A percentile compares a stretch with the other conserved stretches of the same genome.
phyloP scores from a whole-genome alignment of 2,797 vertebrate genomes.

The Pangasius mekongensis region DNA sequence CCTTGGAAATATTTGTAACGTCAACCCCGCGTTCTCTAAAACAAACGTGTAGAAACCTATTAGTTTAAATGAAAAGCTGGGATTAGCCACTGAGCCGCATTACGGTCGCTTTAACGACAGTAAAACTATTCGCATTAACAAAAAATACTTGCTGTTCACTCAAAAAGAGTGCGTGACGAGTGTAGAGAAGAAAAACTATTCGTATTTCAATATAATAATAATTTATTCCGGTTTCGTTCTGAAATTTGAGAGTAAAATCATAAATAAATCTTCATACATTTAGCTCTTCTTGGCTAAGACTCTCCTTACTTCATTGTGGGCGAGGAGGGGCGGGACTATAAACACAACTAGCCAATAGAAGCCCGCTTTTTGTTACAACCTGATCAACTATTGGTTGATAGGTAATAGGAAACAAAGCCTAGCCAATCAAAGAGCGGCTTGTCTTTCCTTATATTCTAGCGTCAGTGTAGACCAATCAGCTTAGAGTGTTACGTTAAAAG shows the following conservation, averaged over 20 bases:
- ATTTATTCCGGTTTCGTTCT: not conserved
- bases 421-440: conserved; percentile 59
- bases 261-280: conserved; percentile 39
- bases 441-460: not conserved
- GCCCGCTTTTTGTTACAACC: not conserved
- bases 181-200: not conserved
- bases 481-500: conserved; percentile 23
- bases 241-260: not conserved
- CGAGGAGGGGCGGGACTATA: conserved; percentile 60
- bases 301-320: conserved; percentile 70
- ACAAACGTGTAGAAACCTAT: conserved; percentile 18
- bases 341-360: conserved; percentile 59
- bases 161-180: not conserved
- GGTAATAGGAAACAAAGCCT: conserved; percentile 46
- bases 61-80: conserved; percentile 52
- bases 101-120: conserved; percentile 40
- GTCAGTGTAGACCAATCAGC: conserved; percentile 29
- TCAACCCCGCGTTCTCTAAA: conserved; percentile 1
- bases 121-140: conserved; percentile 7
- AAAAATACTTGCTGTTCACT: not conserved
- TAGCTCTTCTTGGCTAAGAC: conserved; percentile 50
- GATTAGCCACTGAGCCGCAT: conserved; percentile 58
- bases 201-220: not conserved
- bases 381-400: conserved; percentile 30
- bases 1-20: conserved; percentile 22